Evolutionary conservation across 2,888 invertebrate species (phyloP), one percentile per base, ranked within the genome.

Genomic region (Pammene aurita): DNA sequence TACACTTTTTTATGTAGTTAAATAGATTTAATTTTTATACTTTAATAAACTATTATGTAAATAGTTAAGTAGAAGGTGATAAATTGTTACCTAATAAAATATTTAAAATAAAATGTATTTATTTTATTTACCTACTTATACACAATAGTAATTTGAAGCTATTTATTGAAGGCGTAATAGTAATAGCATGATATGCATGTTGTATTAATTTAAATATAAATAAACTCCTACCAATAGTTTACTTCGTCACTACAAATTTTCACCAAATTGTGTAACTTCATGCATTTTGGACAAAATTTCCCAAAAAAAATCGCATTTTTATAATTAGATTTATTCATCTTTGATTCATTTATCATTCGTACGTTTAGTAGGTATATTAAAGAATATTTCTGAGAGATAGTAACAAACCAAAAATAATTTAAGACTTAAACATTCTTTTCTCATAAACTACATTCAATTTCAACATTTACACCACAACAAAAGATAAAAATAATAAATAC

Each of bases 301-400:
- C 6, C 11, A 16, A 38, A 42, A 41, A 7, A 57, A 6, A 14
- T 16, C 16, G n/a, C 13, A 48, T 66, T 54, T 60, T 10, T 50
- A 13, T 18, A 55, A 57, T 10, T 77, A 50, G 11, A 82, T 82
- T 82, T 82, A 81, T 79, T 80, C 69, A 75, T 82, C 78, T 82
- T 79, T 81, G 78, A 79, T 82, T 83, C 80, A 83, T 80, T 82
- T 77, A 79, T 80, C 80, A 79, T 78, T 76, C 68, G 62, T 76
- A 77, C 75, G 74, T 76, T 76, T 75, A 46, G 7, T n/a, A n/a
- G n/a, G n/a, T 69, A 69, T 65, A 69, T 70, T 74, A 74, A 61
- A 72, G 46, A 66, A 68, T 73, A 71, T 73, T 73, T 63, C 72
- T 70, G 61, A 70, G 64, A 73, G 38, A 46, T 67, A 63, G 72